Evolutionary conservation across 2,888 invertebrate genomes (phyloP), one percentile per base, ranked within the genome.

Genomic region (Galerucella nymphaeae): DNA sequence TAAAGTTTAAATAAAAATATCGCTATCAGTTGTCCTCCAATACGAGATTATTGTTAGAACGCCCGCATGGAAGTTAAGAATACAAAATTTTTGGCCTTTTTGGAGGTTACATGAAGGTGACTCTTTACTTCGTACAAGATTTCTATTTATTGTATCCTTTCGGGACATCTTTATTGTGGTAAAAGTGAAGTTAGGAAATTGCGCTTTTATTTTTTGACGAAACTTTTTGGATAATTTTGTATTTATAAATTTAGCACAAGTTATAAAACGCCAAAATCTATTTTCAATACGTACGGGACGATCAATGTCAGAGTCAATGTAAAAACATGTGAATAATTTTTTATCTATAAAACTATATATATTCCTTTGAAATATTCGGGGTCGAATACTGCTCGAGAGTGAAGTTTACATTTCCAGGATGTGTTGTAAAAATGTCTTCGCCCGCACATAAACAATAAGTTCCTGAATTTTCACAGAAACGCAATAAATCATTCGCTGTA

Each of bases 271-370:
- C n/a, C 13, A 13, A 4, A 53, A 53, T 53, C 50, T 53, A 53
- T 53, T 53, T 53, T 53, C 50, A 53, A 53, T 53, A 16, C 50
- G 50, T 16, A 53, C 50, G 18, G 13, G n/a, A n/a, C n/a, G 2
- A 53, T 2, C 50, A 50, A 50, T 50, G 50, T 50, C 50, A 50
- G n/a, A 50, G 50, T 53, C 50, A 53, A 53, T 53, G 50, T 53
- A 18, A 53, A 16, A 8, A 9, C 50, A 16, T n/a, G n/a, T 6
- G 45, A 45, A 4, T 11, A 14, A 45, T 45, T 42, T 11, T 42
- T 42, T 42, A 11, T 13, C 45, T 4, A 45, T 45, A 45, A 14
- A 4, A 45, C 11, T 13, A 13, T 45, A 4, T 2, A n/a, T 45
- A 45, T 45, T 45, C 13, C 23, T 13, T 45, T 45, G 13, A 45